phyloP scores from a whole-genome alignment of 2,113 vertebrate genomes.

The Neogale vison region DNA sequence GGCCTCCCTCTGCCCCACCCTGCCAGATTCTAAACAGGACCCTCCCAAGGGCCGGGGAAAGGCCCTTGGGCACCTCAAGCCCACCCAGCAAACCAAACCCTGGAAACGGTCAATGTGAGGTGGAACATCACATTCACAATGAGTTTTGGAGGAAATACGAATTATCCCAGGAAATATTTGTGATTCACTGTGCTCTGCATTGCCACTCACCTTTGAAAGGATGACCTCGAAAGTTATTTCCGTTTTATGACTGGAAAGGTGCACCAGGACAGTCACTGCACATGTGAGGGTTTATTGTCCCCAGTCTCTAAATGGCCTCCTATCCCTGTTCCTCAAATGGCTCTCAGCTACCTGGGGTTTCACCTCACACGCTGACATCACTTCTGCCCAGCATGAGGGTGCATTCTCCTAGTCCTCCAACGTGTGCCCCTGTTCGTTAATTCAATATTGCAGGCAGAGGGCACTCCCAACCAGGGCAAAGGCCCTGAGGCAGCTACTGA shows the following conservation, averaged over 20 bases:
- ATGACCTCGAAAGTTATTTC: not conserved
- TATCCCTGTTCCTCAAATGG: not conserved
- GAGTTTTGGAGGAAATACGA: not conserved
- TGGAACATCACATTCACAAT: not conserved
- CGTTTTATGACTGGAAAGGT: not conserved
- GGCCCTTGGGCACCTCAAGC: not conserved
- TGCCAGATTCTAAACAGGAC: not conserved
- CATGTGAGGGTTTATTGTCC: not conserved
- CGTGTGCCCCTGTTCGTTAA: not conserved
- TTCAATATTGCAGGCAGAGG: not conserved
- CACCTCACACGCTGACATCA: not conserved
- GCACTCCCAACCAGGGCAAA: not conserved
- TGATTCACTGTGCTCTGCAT: no score
- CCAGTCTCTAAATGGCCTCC: not conserved
- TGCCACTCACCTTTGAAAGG: not conserved
- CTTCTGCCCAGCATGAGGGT: not conserved
- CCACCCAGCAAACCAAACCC: not conserved
- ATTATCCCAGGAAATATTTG: not conserved
- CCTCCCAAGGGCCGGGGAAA: not conserved
- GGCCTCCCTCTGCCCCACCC: not conserved
- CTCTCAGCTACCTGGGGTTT: not conserved
- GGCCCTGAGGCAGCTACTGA: not conserved
- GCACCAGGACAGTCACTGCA: not conserved
- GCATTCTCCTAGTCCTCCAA: no score
- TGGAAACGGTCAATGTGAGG: fast-evolving